Evolutionary conservation across 2,888 invertebrate species (phyloP), one percentile per base, ranked within the genome.

Genomic region (Elysia crispata): DNA sequence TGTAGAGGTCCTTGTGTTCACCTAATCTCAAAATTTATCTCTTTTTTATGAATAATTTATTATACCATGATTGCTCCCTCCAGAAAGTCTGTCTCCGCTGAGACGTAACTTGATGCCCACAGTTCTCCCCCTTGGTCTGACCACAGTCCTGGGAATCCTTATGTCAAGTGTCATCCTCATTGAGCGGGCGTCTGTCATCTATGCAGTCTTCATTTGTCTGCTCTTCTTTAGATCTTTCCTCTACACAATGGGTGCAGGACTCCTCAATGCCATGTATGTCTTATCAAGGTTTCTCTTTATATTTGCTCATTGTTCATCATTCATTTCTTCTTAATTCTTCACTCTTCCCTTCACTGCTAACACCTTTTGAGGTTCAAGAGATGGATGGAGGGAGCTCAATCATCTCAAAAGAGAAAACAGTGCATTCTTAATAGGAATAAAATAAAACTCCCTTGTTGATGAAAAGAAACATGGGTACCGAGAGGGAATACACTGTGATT

Each of bases 181-280:
- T 5, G n/a, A 82, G 30, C 33, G 57, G 11, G 31, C 62, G 20
- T 13, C 28, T 0, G 50, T 72, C 13, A 31, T 81, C 20, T 80
- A 78, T 49, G 74, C 79, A 1, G 83, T 80, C 30, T 87, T 87
- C 78, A 83, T 88, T 66, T 80, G 83, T 31, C 82, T 87, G 81
- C 86, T 86, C 8, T 28, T 88, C 69, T 87, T 84, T 75, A 77
- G 87, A n/a, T 86, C 86, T 13, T 87, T 88, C 81, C 82, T 88
- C 72, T 87, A 86, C 80, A 85, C 83, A 49, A 79, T 87, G 67
- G 86, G 84, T 1, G 87, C 86, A 30, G 86, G 86, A 41, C 85
- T 84, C 70, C 78, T 87, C 18, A 82, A 83, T 78, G 83, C 83
- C 28, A 77, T 87, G 86, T 87, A 73, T 83, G 87, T 86, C 20